Evolutionary conservation across 2,797 vertebrate genomes (phyloP).

Genomic region (Odontamblyopus lacepedii): DNA sequence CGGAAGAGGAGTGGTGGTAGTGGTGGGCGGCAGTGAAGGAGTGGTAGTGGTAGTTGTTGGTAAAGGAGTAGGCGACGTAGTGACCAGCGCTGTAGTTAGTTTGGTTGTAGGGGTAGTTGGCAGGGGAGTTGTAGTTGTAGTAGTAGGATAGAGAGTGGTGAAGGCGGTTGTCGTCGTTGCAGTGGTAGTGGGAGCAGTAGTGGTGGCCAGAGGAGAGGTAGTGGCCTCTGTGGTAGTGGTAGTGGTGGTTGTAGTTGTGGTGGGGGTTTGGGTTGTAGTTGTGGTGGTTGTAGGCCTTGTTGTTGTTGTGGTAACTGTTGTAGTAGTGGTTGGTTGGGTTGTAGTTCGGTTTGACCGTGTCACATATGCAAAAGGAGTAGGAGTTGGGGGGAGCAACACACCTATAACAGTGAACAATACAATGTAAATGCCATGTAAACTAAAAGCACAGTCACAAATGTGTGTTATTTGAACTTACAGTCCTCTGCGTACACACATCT

Average conservation of each 20-base stretch:
- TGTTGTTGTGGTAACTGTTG: not conserved
- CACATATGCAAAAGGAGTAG: slow-evolving; percentile 79
- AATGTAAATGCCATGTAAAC: not conserved
- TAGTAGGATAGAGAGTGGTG: not conserved
- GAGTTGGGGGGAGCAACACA: slow-evolving; percentile 72
- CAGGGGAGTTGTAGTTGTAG: slow-evolving; percentile 36
- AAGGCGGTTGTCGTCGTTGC: slow-evolving; percentile 16
- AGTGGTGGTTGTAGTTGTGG: slow-evolving; percentile 23
- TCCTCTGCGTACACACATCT: slow-evolving; percentile 95
- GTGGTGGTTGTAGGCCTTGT: slow-evolving; percentile 1
- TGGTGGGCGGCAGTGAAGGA: slow-evolving; percentile 36
- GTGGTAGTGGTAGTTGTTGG: slow-evolving; percentile 38
- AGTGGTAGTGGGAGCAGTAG: slow-evolving; percentile 24
- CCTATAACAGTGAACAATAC: slow-evolving; percentile 57
- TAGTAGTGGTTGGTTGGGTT: slow-evolving; percentile 35
- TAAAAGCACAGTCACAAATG: not conserved
- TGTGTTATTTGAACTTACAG: slow-evolving; percentile 81
- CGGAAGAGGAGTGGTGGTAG: slow-evolving; percentile 37
- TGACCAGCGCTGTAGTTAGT: slow-evolving; percentile 44
- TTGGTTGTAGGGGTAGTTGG: slow-evolving; percentile 46
- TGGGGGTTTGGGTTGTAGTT: slow-evolving; percentile 31
- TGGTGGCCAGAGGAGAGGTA: slow-evolving; percentile 17
- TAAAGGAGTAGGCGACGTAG: slow-evolving; percentile 29
- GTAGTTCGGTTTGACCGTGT: slow-evolving; percentile 77
- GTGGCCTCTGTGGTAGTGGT: slow-evolving; percentile 42